These are phyloP conservation scores for Nysson spinosus DNA, from an alignment of 2,888 invertebrate genomes.

Conservation along the genomic window DNA sequence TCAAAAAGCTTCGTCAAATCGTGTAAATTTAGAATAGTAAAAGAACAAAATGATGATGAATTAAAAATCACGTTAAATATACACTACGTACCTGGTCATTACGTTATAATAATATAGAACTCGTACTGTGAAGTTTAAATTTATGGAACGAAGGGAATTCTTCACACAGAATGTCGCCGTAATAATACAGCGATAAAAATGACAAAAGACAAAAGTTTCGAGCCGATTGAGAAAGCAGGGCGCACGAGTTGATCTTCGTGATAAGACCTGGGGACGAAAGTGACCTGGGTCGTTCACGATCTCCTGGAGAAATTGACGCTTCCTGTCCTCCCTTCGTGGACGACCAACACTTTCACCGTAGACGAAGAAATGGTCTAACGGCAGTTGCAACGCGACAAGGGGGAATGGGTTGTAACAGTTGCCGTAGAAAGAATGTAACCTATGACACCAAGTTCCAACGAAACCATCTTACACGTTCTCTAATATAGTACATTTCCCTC, in stretches of 20 bases:
- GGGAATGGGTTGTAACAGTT: conserved; percentile 16
- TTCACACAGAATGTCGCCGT: no score
- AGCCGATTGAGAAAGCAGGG: conserved; percentile 38
- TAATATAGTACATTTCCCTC: no score
- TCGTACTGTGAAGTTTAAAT: background rate
- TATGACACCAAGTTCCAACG: background rate
- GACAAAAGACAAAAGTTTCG: background rate
- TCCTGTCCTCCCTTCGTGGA: conserved; percentile 45
- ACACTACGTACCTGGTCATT: no score
- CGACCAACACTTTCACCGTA: conserved; percentile 56
- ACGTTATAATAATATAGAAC: no score
- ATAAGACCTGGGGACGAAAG: conserved; percentile 48
- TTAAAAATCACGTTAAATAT: no score
- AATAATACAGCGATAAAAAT: no score
- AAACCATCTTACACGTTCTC: background rate
- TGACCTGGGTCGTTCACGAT: conserved; percentile 48
- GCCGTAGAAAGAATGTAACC: background rate
- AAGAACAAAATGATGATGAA: no score
- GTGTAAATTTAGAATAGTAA: no score
- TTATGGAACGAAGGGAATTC: background rate
- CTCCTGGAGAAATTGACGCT: conserved; percentile 53
- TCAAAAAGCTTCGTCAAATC: no score
- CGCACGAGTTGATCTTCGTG: conserved; percentile 36
- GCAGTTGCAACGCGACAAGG: conserved; percentile 25
- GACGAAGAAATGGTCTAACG: conserved; percentile 34